phyloP scores from a whole-genome alignment of 2,888 invertebrate species.

The Hemicrepidius hirtus region DNA sequence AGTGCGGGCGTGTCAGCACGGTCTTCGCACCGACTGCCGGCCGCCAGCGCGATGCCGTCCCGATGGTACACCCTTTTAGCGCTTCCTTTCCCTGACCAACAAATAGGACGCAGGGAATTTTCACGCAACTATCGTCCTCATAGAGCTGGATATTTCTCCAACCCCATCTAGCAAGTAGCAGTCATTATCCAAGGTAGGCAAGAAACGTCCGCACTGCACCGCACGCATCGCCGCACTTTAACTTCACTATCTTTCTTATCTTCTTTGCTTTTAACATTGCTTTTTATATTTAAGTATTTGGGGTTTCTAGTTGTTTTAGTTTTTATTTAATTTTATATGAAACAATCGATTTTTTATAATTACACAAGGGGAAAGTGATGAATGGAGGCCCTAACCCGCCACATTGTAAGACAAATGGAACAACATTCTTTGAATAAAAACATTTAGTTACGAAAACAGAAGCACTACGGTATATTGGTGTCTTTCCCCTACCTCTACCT shows the following conservation, averaged over 20 bases:
- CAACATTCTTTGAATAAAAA: too few species aligned
- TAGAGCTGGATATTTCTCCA: slow-evolving; percentile 92
- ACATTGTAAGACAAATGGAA: too few species aligned
- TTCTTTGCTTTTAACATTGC: background rate
- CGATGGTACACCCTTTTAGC: slow-evolving; percentile 94
- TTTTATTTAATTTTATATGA: too few species aligned
- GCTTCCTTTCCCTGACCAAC: slow-evolving; percentile 94
- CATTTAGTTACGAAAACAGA: too few species aligned
- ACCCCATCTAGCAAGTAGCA: slow-evolving; percentile 78
- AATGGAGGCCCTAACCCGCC: too few species aligned
- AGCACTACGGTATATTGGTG: too few species aligned
- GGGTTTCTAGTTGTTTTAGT: background rate
- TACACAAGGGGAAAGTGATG: too few species aligned
- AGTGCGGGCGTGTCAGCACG: slow-evolving; percentile 71
- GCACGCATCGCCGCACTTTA: slow-evolving; percentile 50
- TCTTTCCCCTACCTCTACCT: too few species aligned
- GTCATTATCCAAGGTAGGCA: slow-evolving; percentile 52
- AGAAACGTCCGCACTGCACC: slow-evolving; percentile 60
- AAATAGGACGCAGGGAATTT: slow-evolving; percentile 90
- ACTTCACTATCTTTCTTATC: background rate
- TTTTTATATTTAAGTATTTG: background rate
- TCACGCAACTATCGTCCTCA: slow-evolving; percentile 83
- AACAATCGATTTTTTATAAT: too few species aligned
- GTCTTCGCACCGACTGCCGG: slow-evolving; percentile 72
- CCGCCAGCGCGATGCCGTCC: slow-evolving; percentile 80